Evolutionary conservation across 2,888 invertebrate genomes (phyloP), one percentile per base, ranked within the genome.

Genomic region (Schizotus pectinicornis): DNA sequence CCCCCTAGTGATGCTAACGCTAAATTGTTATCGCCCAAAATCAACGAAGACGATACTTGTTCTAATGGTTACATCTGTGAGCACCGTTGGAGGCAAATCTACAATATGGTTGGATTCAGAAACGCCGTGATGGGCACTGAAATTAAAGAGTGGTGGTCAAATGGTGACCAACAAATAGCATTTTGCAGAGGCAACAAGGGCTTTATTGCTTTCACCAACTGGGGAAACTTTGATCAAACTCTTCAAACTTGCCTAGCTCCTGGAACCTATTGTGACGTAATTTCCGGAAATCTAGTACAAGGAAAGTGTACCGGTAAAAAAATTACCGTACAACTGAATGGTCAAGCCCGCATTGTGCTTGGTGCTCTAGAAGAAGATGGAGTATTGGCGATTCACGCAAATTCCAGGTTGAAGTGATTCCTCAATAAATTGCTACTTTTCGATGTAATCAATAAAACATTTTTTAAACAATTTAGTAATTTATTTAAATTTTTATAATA

Each of bases 231-330:
- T 7, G 33, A 12, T 5, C 32, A 32, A 14, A 46, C n/a, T 6
- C 34, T 53, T 32, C 37, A 53, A 8, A 53, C 46, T 1, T 36
- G 12, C 36, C 9, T 53, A 12, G 31, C 38, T 12, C 33, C 14
- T 32, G 95, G 94, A 32, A 82, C 70, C 0, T 95, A 95, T 78
- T 95, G 95, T 75, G 94, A 95, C 77, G 83, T 95, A 12, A 91
- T 93, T 64, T 88, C 90, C 2, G 93, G 93, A 0, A 58, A 89
- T 38, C 43, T 79, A 9, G 80, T 72, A 0, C 79, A 84, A 54
- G 84, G 82, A 52, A 71, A 72, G 0, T 92, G 92, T 70, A 87
- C 88, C 0, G 91, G 91, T 31, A 86, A 84, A 66, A 77, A 79
- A 0, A 76, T 92, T 2, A 79, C 73, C 0, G 91, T 92, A 0